Evolutionary conservation across 2,113 vertebrate species (phyloP).

Genomic region (Trematocara variabile): DNA sequence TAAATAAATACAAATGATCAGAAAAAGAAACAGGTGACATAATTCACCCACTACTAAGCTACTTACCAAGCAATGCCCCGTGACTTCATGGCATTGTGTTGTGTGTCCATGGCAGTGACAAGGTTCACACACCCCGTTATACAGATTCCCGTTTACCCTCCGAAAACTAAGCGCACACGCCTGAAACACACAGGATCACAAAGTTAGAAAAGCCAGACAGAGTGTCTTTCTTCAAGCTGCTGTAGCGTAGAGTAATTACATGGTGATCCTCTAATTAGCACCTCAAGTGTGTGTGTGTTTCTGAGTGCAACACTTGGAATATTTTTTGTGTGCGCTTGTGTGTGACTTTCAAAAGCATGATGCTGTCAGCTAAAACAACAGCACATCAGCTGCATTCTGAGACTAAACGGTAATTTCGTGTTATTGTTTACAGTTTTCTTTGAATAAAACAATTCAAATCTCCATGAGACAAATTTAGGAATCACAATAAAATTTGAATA

Average conservation of each 20-base stretch:
- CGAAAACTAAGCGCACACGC: constrained; percentile 45
- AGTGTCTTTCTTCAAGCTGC: background rate
- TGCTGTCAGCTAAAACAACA: background rate
- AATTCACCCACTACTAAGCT: background rate
- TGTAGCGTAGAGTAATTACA: background rate
- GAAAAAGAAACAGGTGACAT: background rate
- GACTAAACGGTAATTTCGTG: background rate
- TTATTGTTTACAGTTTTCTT: background rate
- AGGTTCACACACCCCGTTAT: constrained; percentile 54
- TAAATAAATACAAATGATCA: background rate
- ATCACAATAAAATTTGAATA: background rate
- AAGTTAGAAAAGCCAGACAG: background rate
- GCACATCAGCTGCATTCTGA: background rate
- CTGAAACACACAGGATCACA: constrained; percentile 37
- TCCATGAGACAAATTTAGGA: background rate
- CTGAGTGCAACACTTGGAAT: background rate
- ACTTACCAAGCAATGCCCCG: constrained; percentile 64
- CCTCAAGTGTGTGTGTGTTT: background rate
- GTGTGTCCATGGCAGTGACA: constrained; percentile 60
- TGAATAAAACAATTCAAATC: background rate
- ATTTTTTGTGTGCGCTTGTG: background rate
- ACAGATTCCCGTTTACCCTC: constrained; percentile 49
- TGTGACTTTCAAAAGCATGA: background rate
- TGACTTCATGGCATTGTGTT: constrained; percentile 41
- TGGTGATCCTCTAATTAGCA: constrained; percentile 7